Evolutionary conservation across 1,140 invertebrate genomes (phyloP).

Genomic region (Bombus confusus): DNA sequence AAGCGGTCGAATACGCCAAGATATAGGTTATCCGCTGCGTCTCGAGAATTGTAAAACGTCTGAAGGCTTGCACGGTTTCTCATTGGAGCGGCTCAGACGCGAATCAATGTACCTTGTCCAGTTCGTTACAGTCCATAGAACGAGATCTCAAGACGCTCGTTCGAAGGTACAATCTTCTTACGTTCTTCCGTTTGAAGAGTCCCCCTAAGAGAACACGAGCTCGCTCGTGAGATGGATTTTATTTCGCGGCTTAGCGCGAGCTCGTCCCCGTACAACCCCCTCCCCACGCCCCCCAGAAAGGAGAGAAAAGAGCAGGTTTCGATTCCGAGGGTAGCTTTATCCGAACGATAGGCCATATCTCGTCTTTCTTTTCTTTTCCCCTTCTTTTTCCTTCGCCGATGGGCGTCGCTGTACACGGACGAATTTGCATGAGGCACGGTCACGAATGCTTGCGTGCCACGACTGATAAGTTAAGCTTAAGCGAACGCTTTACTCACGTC

Average conservation of each 20-base stretch:
- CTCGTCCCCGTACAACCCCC: neutral
- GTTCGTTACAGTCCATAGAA: constrained; percentile 32
- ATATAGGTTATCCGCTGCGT: neutral
- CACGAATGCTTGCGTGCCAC: constrained; percentile 67
- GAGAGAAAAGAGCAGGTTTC: constrained; percentile 40
- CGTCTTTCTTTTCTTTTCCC: neutral
- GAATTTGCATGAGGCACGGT: constrained; percentile 68
- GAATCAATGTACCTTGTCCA: constrained; percentile 43
- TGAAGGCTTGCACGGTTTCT: constrained; percentile 9
- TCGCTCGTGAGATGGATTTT: constrained; percentile 63
- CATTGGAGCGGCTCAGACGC: neutral
- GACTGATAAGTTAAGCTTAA: constrained; percentile 69
- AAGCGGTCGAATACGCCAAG: neutral
- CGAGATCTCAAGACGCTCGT: constrained; percentile 25
- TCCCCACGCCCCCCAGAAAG: neutral
- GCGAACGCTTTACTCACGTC: constrained; percentile 44
- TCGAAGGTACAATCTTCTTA: constrained; percentile 14
- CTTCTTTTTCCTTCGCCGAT: constrained; percentile 12
- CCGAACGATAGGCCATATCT: constrained; percentile 53
- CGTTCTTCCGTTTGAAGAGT: constrained; percentile 14
- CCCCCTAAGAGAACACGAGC: neutral
- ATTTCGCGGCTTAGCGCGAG: constrained; percentile 67
- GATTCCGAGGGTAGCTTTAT: constrained; percentile 52
- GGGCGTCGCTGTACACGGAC: constrained; percentile 14
- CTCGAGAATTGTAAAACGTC: neutral